Evolutionary conservation across 2,888 invertebrate genomes (phyloP).

Genomic region (Augochlorella aurata): DNA sequence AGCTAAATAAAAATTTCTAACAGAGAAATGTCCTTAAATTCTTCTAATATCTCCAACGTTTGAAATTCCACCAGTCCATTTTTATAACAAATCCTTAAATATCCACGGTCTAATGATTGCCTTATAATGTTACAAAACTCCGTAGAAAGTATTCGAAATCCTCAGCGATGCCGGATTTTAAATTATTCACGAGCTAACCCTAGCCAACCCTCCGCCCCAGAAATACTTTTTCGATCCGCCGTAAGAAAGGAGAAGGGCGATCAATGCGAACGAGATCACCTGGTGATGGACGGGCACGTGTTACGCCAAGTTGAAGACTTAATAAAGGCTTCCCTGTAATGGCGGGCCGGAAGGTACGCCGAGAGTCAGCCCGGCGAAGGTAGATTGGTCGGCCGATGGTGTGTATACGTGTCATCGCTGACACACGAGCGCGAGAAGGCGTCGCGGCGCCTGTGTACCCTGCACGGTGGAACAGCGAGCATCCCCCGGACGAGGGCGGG

Average conservation of each 20-base stretch:
- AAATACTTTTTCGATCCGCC: neutral
- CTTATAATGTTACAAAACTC: too few species aligned
- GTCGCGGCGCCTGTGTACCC: slow-evolving; percentile 34
- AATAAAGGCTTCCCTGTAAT: slow-evolving; percentile 70
- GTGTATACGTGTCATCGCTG: slow-evolving; percentile 1
- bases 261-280: slow-evolving; percentile 17
- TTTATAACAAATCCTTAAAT: too few species aligned
- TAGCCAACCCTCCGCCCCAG: too few species aligned
- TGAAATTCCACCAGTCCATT: too few species aligned
- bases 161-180: too few species aligned
- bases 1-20: too few species aligned
- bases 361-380: neutral
- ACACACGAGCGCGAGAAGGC: slow-evolving; percentile 36
- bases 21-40: too few species aligned
- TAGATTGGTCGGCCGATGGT: slow-evolving; percentile 4
- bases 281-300: slow-evolving; percentile 71
- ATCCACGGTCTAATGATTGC: too few species aligned
- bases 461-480: slow-evolving; percentile 32
- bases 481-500: slow-evolving; percentile 25
- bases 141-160: too few species aligned
- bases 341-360: slow-evolving; percentile 1
- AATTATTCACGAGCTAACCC: neutral
- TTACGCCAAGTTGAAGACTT: slow-evolving; percentile 71
- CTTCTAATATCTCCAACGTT: too few species aligned
- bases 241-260: slow-evolving; percentile 6